These are phyloP conservation scores for Pachypeltis micranthus DNA, from an alignment of 1,140 invertebrate genomes.

Conservation along the genomic window DNA sequence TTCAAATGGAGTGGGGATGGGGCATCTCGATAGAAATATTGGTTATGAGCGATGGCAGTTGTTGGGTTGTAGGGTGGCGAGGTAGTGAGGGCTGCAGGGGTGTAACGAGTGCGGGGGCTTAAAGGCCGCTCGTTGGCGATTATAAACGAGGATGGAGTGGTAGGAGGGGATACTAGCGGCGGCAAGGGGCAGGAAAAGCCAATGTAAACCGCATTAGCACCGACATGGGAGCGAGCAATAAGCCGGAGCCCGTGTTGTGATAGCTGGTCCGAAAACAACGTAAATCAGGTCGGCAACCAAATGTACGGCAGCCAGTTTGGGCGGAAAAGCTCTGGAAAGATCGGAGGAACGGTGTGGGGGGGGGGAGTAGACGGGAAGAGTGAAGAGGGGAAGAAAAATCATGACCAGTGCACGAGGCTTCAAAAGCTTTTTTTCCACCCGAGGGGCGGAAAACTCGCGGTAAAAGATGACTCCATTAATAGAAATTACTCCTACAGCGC, in stretches of 20 bases:
- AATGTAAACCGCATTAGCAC: constrained; percentile 2
- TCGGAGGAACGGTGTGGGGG: neutral
- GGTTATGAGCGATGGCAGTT: neutral
- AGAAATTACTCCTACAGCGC: constrained; percentile 3
- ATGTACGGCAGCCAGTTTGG: neutral
- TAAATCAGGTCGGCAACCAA: constrained; percentile 5
- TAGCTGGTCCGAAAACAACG: neutral
- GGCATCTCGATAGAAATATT: neutral
- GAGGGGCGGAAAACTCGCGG: no score
- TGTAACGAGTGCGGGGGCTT: neutral
- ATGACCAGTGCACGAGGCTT: no score
- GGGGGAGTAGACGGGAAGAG: neutral
- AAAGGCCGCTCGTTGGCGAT: neutral
- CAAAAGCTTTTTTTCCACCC: no score
- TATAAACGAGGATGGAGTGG: neutral
- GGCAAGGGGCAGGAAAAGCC: no score
- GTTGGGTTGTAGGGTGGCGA: neutral
- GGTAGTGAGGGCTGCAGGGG: neutral
- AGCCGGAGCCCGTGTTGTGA: neutral
- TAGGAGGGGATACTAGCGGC: no score
- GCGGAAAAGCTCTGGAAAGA: no score
- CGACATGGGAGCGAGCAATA: constrained; percentile 6
- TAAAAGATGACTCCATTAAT: constrained; percentile 7
- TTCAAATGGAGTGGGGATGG: no score
- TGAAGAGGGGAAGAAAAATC: neutral